Evolutionary conservation across 2,113 vertebrate species (phyloP), one percentile per base, ranked within the genome.

Genomic region (Zosterops borbonicus): DNA sequence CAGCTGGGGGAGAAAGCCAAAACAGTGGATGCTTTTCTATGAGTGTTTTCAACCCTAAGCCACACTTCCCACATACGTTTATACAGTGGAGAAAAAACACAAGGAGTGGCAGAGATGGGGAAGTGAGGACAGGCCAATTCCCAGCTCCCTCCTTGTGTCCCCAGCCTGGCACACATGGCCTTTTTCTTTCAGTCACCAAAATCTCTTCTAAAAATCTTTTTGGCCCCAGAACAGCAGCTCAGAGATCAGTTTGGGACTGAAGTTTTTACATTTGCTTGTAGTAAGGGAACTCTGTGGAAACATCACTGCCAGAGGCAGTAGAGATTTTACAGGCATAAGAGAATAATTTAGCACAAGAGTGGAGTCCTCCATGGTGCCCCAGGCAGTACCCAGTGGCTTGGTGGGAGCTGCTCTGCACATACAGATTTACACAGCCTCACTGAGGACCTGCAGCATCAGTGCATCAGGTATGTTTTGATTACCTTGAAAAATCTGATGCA

Each of bases 301-400:
- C 67, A 91, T 95, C 75, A 44, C 15, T 83, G 73, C 90, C 65
- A 88, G 67, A 85, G 92, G 94, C 52, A 71, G 52, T 37, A 90
- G 60, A 25, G n/a, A 64, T 73, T 56, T 76, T 49, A 86, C 39
- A 74, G 84, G 76, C 65, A 89, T 71, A 63, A 84, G 87, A 93
- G 95, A 94, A 91, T 50, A 3, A 69, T 49, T 79, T 74, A 88
- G 90, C 93, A 84, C 64, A 90, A 95, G 86, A 84, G 86, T 78
- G 83, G 47, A 77, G 71, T 92, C 83, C 93, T 64, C 76, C 33
- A 29, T 73, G 71, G 92, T 92, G 95, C 95, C 77, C 53, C 88
- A 87, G 64, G 56, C 76, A 87, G n/a, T 35, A 35, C 46, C 29
- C 35, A 35, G 9, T 10, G 18, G 56, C 67, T 67, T 39, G 9